A percentile compares a stretch with the other conserved stretches of the same genome.
phyloP scores from a whole-genome alignment of 2,888 invertebrate genomes.

The Ephialtes manifestator region DNA sequence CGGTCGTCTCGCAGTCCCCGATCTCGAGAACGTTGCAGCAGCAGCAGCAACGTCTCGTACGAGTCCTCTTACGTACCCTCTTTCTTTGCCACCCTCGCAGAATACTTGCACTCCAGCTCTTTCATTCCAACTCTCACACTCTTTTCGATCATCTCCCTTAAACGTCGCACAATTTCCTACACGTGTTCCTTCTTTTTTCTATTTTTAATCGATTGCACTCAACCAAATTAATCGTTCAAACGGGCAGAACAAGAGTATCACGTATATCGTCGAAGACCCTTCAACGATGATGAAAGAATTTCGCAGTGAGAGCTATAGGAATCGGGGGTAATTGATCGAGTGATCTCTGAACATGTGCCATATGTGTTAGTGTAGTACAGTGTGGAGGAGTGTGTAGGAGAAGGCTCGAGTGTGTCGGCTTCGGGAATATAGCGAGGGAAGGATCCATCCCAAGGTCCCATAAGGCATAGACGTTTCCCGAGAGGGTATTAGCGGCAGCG shows the following conservation, averaged over 20 bases:
- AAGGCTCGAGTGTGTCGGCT: slow-evolving; percentile 31
- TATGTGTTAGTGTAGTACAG: not conserved
- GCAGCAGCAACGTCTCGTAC: slow-evolving; percentile 32
- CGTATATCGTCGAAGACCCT: slow-evolving; percentile 10
- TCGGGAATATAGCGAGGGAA: slow-evolving; percentile 12
- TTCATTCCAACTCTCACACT: slow-evolving; percentile 5
- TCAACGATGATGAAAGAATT: slow-evolving; percentile 33
- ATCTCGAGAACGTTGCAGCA: slow-evolving; percentile 37
- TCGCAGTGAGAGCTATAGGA: not conserved
- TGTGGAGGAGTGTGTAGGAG: not conserved
- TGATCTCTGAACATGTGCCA: slow-evolving; percentile 45
- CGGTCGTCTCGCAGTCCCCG: slow-evolving; percentile 1
- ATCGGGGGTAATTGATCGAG: slow-evolving; percentile 58
- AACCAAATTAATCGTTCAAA: slow-evolving; percentile 25
- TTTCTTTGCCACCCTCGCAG: slow-evolving; percentile 13
- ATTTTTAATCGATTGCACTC: slow-evolving; percentile 20
- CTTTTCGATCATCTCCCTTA: not conserved
- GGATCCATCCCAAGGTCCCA: not conserved
- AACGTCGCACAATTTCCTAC: slow-evolving; percentile 7
- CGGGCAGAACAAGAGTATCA: not conserved
- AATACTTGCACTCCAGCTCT: not conserved
- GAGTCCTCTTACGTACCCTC: slow-evolving; percentile 39
- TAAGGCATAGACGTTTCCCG: slow-evolving; percentile 23
- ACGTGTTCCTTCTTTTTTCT: slow-evolving; percentile 20
- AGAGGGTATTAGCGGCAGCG: slow-evolving; percentile 57